Base-by-base conservation (phyloP, 2,888 invertebrate genomes). In the Hirudinaria manillensis region DNA sequence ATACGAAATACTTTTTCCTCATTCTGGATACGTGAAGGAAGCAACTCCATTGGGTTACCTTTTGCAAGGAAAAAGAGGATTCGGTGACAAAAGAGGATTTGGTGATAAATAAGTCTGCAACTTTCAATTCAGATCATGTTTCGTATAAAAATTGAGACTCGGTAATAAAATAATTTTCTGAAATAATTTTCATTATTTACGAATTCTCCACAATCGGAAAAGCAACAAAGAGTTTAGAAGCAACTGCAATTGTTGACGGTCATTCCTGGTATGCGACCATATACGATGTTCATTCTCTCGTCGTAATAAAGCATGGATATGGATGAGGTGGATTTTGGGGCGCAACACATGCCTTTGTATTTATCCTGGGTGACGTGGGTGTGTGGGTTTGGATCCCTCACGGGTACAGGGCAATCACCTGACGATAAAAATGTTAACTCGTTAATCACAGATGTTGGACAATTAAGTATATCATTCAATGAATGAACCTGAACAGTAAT, bases 361-460 rank as follows among this genome's bases (percentile, higher is more conserved):
- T 73, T 68, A 38, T 71, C 65, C 36, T 77, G 75, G 21, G 34
- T 32, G 16, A 77, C 27, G 53, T 70, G 67, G n/a, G 45, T 36
- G 65, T 73, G 51, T 1, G 67, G 29, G 65, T 38, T 19, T 68
- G 29, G 36, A 38, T 67, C 72, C 70, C 24, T 29, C 53, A 32
- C 72, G 72, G 93, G 90, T 86, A 91, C 91, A 0, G 92, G 91
- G 85, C 98, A 98, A 82, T 95, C 93, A 10, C 98, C 96, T 21
- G 72, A 6, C 10, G 10, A 61, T 45, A 16, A 45, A 45, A 16
- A 45, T 45, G 45, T 45, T 6, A 38, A 45, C 45, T 27, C 29
- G 61, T 61, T 29, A 61, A 61, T 21, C 10, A 29, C 61, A 4
- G 10, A 61, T 61, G 13, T 29, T 27, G 24, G n/a, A 27, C 19